Evolutionary conservation across 2,888 invertebrate species (phyloP), one percentile per base, ranked within the genome.

Genomic region (Troilus luridus): DNA sequence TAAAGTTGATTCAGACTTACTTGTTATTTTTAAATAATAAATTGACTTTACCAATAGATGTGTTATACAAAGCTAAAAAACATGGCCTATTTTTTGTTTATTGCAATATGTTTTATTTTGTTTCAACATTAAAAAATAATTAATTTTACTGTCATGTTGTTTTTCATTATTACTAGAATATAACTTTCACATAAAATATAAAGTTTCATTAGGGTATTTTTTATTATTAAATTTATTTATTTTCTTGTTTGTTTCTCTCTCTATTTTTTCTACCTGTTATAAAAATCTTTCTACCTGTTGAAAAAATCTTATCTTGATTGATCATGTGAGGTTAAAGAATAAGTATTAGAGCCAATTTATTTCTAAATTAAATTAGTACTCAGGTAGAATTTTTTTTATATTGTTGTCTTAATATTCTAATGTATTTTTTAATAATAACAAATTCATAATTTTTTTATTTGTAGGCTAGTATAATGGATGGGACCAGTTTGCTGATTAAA

Each of bases 271-370:
- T 19, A 7, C 17, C 41, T 41, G 41, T 77, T 41, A 41, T 3
- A 41, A 41, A 41, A 41, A 41, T 9, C n/a, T 41, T 77, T 77
- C 72, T 19, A 7, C 17, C 41, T 41, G 41, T 77, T 41, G 17
- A 77, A 67, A 77, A 77, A 77, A 77, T 41, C 27, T 77, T 77
- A 77, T 77, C 72, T 77, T 77, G 72, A 77, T 77, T 77, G 72
- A 77, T 77, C 41, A 41, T 77, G 27, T 77, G 72, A 41, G 27
- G 11, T 77, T 77, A 77, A 77, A 77, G 72, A 77, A 27, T 67
- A 41, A 77, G 72, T 77, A 77, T 77, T 7, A 41, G 41, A 17
- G 10, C 72, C 72, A 19, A 77, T 77, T 77, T 77, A 41, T 9
- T 77, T 77, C 41, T 77, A 17, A 77, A 77, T 41, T 77, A 77